These are phyloP conservation scores for Proales similis DNA, from an alignment of 1,140 invertebrate species.

Conservation along the genomic window DNA sequence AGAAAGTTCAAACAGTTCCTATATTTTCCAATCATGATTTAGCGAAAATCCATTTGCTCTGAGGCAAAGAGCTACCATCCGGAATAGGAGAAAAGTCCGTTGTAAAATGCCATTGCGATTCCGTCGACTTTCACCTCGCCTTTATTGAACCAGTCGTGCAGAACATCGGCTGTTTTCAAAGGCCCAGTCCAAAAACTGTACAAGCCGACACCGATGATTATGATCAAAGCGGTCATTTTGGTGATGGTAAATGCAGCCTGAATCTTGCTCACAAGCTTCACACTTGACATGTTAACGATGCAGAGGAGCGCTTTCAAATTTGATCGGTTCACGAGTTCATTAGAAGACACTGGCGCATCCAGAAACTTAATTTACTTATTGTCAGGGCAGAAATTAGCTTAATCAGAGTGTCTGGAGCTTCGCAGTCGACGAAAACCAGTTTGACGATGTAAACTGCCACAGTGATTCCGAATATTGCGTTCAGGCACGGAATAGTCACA, in stretches of 20 bases:
- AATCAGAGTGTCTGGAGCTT: background rate
- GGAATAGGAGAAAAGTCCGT: constrained; percentile 50
- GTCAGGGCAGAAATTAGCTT: background rate
- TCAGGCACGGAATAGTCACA: constrained; percentile 12
- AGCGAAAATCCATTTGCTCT: constrained; percentile 39
- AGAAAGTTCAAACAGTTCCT: constrained; percentile 97
- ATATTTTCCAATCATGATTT: constrained; percentile 55
- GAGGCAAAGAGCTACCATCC: constrained; percentile 44
- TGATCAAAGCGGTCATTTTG: constrained; percentile 19
- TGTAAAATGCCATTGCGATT: constrained; percentile 45
- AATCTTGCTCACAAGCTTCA: constrained; percentile 22
- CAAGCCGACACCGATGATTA: constrained; percentile 23
- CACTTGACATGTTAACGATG: constrained; percentile 3
- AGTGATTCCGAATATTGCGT: constrained; percentile 14
- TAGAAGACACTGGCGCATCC: background rate
- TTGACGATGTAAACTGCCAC: constrained; percentile 18
- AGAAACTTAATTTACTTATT: background rate
- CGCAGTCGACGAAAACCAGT: constrained; percentile 15
- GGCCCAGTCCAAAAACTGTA: background rate
- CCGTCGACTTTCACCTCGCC: constrained; percentile 9
- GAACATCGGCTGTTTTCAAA: background rate
- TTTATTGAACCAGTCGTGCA: background rate
- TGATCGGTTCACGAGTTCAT: background rate
- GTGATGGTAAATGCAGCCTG: constrained; percentile 26
- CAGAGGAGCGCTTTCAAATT: background rate